These are phyloP conservation scores for Camptogramma bilineatum DNA, from an alignment of 2,888 invertebrate species.

Conservation along the genomic window DNA sequence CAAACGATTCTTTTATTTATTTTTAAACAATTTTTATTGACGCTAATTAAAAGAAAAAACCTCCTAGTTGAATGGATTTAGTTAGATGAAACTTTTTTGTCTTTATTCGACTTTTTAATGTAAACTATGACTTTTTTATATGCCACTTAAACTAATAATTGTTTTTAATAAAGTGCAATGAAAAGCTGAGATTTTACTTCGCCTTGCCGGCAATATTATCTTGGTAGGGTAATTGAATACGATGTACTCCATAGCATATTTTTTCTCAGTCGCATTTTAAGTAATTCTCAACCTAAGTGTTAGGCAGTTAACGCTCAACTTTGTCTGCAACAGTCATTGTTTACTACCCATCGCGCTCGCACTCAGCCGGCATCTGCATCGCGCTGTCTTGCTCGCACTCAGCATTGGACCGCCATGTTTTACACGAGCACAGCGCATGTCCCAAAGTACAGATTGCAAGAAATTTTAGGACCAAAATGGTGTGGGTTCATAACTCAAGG, in stretches of 20 bases:
- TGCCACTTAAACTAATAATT: too few species aligned
- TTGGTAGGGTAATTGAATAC: not conserved
- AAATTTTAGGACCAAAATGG: not conserved
- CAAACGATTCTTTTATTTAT: too few species aligned
- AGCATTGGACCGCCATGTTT: conserved; percentile 21
- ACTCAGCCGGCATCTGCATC: conserved; percentile 17
- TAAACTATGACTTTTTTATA: too few species aligned
- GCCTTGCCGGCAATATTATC: not conserved
- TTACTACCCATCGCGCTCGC: conserved; percentile 16
- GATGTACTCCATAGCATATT: not conserved
- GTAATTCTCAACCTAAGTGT: not conserved
- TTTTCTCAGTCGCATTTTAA: not conserved
- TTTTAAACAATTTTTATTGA: too few species aligned
- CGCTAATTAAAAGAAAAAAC: too few species aligned
- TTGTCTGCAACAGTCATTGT: conserved; percentile 9
- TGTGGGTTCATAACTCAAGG: not conserved
- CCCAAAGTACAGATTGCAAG: conserved; percentile 8
- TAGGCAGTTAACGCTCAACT: not conserved
- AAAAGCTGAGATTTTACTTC: too few species aligned
- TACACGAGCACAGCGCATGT: conserved; percentile 11
- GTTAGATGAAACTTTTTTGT: too few species aligned
- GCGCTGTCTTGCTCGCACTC: conserved; percentile 5
- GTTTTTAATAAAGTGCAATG: too few species aligned
- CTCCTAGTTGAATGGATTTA: too few species aligned
- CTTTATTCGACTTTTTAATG: too few species aligned